Evolutionary conservation across 2,888 invertebrate genomes (phyloP), one percentile per base, ranked within the genome.

Genomic region (Homarus gammarus): DNA sequence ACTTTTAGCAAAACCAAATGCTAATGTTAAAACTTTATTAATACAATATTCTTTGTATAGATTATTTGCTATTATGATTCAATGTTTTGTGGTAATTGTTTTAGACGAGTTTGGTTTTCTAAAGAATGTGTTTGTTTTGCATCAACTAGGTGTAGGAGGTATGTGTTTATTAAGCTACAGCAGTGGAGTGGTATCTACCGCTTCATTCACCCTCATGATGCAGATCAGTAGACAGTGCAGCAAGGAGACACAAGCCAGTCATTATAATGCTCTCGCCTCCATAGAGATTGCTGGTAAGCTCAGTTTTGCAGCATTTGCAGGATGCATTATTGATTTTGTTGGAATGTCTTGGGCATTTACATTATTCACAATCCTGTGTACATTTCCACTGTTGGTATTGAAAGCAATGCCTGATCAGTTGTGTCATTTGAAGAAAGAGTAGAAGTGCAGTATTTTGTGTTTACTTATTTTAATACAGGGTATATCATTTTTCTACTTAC

Each of bases 171-270:
- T 90, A 15, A 91, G 89, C 56, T 91, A 83, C 70, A 90, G 70
- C 22, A 91, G 89, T 84, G 91, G 91, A 3, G 84, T 91, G 2
- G 90, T 91, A 73, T 91, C 91, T 6, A 91, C 89, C 18, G 78
- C 78, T 8, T 83, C 91, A 31, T 91, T 91, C 36, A 89, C 91
- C 12, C 75, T 91, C 12, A 91, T 91, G 91, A 91, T 91, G 91
- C 40, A 31, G 33, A 68, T 83, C 36, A 87, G 89, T 56, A 86
- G 86, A 40, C 75, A 61, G 51, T 89, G 89, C 15, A 61, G 61
- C 15, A 36, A 12, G 10, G 75, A 79, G 22, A 70, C 84, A 1
- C 89, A 90, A 72, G 79, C 91, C 12, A 91, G 87, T 64, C 91
- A 91, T 72, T 91, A 91, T 68, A 91, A 87, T 78, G 72, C 64